A percentile compares a stretch with the other conserved stretches of the same genome.
phyloP scores from a whole-genome alignment of 2,797 vertebrate genomes.

The Muraenolepis orangiensis region DNA sequence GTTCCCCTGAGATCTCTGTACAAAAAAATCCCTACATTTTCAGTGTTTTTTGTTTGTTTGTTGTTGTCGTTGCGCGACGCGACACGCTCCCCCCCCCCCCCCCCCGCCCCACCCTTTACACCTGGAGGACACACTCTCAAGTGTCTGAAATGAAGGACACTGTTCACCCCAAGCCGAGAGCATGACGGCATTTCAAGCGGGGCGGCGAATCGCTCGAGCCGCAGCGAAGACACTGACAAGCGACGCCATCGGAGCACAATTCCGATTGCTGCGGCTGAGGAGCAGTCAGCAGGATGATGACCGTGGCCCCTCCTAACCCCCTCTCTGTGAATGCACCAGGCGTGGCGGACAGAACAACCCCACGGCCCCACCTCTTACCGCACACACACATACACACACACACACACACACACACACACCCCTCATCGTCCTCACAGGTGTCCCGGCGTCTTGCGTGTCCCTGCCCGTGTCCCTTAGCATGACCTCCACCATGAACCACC shows the following conservation, averaged over 20 bases:
- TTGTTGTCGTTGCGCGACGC: no score
- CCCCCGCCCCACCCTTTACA: no score
- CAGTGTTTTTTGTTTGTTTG: no score
- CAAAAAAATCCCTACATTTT: no score
- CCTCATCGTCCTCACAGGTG: background rate
- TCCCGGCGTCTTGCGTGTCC: slow-evolving; percentile 58
- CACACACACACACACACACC: no score
- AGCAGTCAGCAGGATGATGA: no score
- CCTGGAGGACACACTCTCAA: no score
- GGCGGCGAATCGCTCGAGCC: background rate
- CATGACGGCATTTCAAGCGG: background rate
- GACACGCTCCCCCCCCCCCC: no score
- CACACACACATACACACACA: no score
- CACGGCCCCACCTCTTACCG: background rate
- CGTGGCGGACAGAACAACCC: background rate
- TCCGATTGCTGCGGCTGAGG: background rate
- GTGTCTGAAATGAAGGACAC: background rate
- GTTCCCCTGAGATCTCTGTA: background rate
- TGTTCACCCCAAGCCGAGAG: background rate
- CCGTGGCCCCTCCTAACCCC: no score
- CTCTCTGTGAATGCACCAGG: no score
- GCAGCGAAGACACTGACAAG: background rate
- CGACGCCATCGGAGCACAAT: background rate
- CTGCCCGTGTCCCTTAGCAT: slow-evolving; percentile 67
- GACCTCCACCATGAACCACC: no score